phyloP scores from a whole-genome alignment of 1,140 invertebrate species.

The Drosophila saltans region DNA sequence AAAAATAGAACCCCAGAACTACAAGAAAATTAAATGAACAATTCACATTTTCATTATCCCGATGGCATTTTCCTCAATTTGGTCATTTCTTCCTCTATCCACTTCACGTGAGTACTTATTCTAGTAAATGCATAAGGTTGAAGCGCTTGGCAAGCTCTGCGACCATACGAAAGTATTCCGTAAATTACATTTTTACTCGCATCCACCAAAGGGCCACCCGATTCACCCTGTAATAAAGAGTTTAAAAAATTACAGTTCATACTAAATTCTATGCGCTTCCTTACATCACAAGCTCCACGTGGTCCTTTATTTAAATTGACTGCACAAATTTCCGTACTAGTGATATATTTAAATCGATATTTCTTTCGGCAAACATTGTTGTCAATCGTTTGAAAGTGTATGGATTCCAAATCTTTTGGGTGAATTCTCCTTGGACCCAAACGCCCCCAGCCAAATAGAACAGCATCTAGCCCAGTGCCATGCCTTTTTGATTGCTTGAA shows the following conservation, averaged over 20 bases:
- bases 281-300: constrained; percentile 58
- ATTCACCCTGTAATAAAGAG: constrained; percentile 48
- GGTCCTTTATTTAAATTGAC: constrained; percentile 25
- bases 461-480: not conserved
- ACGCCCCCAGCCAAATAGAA: constrained; percentile 59
- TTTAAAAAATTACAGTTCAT: not conserved
- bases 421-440: not conserved
- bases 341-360: constrained; percentile 39
- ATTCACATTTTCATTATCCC: not conserved
- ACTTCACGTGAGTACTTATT: constrained; percentile 36
- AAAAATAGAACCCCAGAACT: no score
- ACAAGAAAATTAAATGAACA: not conserved
- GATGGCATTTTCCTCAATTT: not conserved
- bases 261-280: not conserved
- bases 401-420: constrained; percentile 28
- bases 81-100: constrained; percentile 46
- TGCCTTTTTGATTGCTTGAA: not conserved
- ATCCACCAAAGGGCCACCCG: constrained; percentile 55
- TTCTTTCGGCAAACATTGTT: constrained; percentile 20
- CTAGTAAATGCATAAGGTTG: constrained; percentile 57
- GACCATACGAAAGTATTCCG: constrained; percentile 58
- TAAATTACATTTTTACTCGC: constrained; percentile 4
- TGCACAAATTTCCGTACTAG: constrained; percentile 52
- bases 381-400: constrained; percentile 33
- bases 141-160: constrained; percentile 31